A percentile compares a stretch with the other conserved stretches of the same genome.
Conservation (phyloP, 2,888 invertebrate genomes). For the Drosophila antonietae region DNA sequence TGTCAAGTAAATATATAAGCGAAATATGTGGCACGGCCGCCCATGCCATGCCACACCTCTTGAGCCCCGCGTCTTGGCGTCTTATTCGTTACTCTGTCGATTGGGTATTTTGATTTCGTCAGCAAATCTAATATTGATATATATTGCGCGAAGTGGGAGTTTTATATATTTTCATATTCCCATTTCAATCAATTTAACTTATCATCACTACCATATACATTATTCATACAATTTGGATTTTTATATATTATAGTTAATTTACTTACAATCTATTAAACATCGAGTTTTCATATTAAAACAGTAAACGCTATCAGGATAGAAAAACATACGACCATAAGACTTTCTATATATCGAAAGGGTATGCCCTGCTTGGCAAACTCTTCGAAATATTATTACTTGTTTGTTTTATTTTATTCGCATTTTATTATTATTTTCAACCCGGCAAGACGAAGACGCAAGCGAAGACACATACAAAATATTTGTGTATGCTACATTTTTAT, state of each 20-base stretch:
- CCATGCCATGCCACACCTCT: conserved; percentile 17
- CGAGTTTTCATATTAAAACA: no score
- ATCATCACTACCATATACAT: no score
- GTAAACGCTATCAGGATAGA: no score
- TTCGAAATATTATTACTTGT: background rate
- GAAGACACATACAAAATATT: conserved; percentile 67
- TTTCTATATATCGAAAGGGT: background rate
- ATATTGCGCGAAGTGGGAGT: background rate
- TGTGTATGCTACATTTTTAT: conserved; percentile 78
- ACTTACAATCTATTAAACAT: no score
- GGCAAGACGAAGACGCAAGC: conserved; percentile 32
- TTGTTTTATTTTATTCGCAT: conserved; percentile 75
- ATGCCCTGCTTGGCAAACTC: background rate
- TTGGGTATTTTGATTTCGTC: conserved; percentile 2
- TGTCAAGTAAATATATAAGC: conserved; percentile 78
- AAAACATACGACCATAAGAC: no score
- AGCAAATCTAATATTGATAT: background rate
- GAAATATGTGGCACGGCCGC: conserved; percentile 72
- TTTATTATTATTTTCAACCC: conserved; percentile 72
- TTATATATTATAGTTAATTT: background rate
- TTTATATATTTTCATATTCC: background rate
- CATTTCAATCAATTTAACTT: background rate
- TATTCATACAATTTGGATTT: background rate
- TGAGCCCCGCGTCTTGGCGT: conserved; percentile 5
- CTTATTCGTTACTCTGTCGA: conserved; percentile 15